Evolutionary conservation across 1,140 invertebrate genomes (phyloP).

Genomic region (Caenorhabditis remanei): DNA sequence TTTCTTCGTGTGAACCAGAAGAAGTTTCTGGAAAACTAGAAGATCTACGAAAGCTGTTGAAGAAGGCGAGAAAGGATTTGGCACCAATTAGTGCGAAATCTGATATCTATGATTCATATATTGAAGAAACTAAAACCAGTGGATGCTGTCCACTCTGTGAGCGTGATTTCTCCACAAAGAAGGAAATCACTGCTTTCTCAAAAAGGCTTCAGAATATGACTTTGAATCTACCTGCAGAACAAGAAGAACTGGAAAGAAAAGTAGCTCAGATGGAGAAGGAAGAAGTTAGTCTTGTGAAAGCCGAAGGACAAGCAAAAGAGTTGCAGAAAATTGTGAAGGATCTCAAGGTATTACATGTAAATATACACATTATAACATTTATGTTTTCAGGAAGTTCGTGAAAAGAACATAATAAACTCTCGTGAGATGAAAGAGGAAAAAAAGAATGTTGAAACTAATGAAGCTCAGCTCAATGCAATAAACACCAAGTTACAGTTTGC

Average conservation of each 20-base stretch:
- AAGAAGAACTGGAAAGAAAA: slow-evolving; percentile 30
- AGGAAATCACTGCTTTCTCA: slow-evolving; percentile 31
- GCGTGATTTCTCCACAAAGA: slow-evolving; percentile 30
- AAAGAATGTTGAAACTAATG: background rate
- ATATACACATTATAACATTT: background rate
- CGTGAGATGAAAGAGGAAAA: slow-evolving; percentile 10
- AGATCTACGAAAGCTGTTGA: slow-evolving; percentile 49
- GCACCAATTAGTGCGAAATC: slow-evolving; percentile 59
- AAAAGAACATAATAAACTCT: background rate
- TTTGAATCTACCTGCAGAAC: slow-evolving; percentile 23
- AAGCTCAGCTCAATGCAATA: background rate
- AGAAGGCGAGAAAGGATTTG: slow-evolving; percentile 57
- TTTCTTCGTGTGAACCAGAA: slow-evolving; percentile 43
- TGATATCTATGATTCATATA: slow-evolving; percentile 64
- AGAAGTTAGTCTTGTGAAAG: slow-evolving; percentile 16
- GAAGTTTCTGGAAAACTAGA: slow-evolving; percentile 48
- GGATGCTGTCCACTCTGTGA: slow-evolving; percentile 66
- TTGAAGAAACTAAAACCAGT: slow-evolving; percentile 48
- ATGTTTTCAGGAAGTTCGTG: slow-evolving; percentile 13
- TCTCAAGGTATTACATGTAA: background rate
- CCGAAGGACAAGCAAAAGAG: slow-evolving; percentile 18
- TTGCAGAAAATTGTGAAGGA: background rate
- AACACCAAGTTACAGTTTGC: background rate
- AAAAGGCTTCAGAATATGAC: slow-evolving; percentile 55
- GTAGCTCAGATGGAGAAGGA: slow-evolving; percentile 18